Percentiles rank a stretch among this genome's conserved stretches.
Evolutionary conservation across 2,797 vertebrate species (phyloP).

Genomic region (Melanotaenia boesemani): DNA sequence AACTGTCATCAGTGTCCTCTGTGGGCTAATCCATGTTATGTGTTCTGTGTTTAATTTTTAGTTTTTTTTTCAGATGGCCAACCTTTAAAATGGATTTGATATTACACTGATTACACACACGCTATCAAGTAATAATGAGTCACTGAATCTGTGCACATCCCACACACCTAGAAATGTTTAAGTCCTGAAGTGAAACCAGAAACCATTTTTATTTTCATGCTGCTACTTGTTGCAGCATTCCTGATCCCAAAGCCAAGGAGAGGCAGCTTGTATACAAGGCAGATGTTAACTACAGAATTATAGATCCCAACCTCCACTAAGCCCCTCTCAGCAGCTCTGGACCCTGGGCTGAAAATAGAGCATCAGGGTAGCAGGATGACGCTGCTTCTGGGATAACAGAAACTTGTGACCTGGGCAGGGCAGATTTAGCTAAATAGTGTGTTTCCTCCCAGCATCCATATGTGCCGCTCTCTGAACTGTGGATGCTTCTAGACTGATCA

Average conservation of each 20-base stretch:
- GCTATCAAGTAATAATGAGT: conserved; percentile 31
- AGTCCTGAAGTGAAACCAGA: not conserved
- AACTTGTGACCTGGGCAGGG: conserved; percentile 62
- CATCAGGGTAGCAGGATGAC: conserved; percentile 68
- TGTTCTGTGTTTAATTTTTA: conserved; percentile 32
- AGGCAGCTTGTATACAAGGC: conserved; percentile 58
- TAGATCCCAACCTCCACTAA: conserved; percentile 76
- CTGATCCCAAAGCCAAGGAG: conserved; percentile 57
- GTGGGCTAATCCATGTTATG: conserved; percentile 53
- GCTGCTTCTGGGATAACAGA: conserved; percentile 71
- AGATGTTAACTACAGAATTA: conserved; percentile 82
- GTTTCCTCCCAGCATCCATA: conserved; percentile 64
- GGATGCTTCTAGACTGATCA: conserved; percentile 30
- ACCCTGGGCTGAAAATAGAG: conserved; percentile 80
- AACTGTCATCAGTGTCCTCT: conserved; percentile 19
- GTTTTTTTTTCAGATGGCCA: conserved; percentile 43
- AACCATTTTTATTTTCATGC: not conserved
- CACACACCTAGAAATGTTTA: conserved; percentile 27
- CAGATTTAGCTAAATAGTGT: conserved; percentile 76
- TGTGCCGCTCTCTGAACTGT: conserved; percentile 51
- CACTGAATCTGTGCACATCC: conserved; percentile 62
- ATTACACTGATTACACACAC: not conserved
- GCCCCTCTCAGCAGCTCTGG: conserved; percentile 82
- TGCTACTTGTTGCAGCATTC: conserved; percentile 31
- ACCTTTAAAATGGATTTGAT: conserved; percentile 45